Base-by-base conservation (phyloP, 2,888 invertebrate genomes). In the Conops quadrifasciatus region DNA sequence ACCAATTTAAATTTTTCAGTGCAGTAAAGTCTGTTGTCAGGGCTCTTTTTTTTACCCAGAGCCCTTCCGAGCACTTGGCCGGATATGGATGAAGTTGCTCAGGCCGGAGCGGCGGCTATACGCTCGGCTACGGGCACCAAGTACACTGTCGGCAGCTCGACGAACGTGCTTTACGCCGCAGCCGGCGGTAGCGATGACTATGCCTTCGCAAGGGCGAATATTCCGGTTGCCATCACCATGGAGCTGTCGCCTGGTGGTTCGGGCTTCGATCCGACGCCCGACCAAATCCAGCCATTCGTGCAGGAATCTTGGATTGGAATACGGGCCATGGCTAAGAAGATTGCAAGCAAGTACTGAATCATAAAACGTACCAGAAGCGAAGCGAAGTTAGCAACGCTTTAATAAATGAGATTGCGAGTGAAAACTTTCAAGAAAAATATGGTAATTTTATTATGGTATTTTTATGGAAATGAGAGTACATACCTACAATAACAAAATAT, bases 131-230 rank as follows among this genome's bases (percentile, higher is more conserved):
- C 83, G 7, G 84, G 85, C 4, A 84, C 84, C 0, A 65, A 36
- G 0, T 88, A 87, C 71, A 77, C 62, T 0, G 79, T 86, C 9
- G 88, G 88, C 45, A 87, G 84, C 58, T 87, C 88, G 1, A 85
- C 87, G 1, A 87, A 86, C 75, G 84, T 86, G 1, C 76, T 88
- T 13, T 85, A 88, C 70, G 81, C 86, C 1, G 88, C 88, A 1
- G 84, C 88, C 16, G 92, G 92, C 0, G 89, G 89, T 9, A 88
- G 91, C 76, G 90, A 90, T 78, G 92, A 92, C 76, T 92, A 89
- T 82, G 89, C 89, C 0, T 89, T 89, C 81, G 87, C 80, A 0
- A 87, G 80, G 13, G 89, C 88, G 1, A 88, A 88, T 0, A 87
- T 90, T 53, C 88, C 88, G 2, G 81, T 91, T 4, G 80, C 89